phyloP scores from a whole-genome alignment of 2,888 invertebrate genomes.

The Thereva unica region DNA sequence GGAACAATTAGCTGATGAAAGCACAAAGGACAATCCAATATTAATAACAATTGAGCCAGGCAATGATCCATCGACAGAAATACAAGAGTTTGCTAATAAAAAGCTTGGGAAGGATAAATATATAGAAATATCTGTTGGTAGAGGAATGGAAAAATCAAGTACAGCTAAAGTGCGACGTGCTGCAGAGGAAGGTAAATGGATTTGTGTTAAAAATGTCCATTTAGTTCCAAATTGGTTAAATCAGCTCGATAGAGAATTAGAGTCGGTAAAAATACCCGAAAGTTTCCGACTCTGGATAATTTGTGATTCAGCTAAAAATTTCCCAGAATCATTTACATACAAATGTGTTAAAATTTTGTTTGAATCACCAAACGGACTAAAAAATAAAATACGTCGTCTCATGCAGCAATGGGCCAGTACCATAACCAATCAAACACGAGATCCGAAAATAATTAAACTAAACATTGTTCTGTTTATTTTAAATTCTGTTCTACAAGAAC shows the following conservation, averaged over 20 bases:
- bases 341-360: slow-evolving; percentile 79
- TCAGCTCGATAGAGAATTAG: slow-evolving; percentile 70
- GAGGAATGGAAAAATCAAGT: slow-evolving; percentile 73
- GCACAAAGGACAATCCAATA: slow-evolving; percentile 67
- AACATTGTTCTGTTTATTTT: slow-evolving; percentile 82
- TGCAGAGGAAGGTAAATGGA: slow-evolving; percentile 70
- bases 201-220: slow-evolving; percentile 81
- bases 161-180: slow-evolving; percentile 64
- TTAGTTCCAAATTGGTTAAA: slow-evolving; percentile 73
- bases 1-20: slow-evolving; percentile 53
- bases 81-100: slow-evolving; percentile 67
- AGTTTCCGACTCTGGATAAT: slow-evolving; percentile 84
- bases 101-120: slow-evolving; percentile 59
- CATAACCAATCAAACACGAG: slow-evolving; percentile 44
- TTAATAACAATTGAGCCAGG: slow-evolving; percentile 86
- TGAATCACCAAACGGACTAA: slow-evolving; percentile 85
- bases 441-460: slow-evolving; percentile 62
- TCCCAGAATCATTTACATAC: slow-evolving; percentile 75
- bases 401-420: slow-evolving; percentile 67
- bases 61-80: slow-evolving; percentile 85
- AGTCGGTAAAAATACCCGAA: slow-evolving; percentile 54
- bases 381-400: slow-evolving; percentile 76
- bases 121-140: slow-evolving; percentile 77
- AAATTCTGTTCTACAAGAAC: slow-evolving; percentile 88
- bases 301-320: slow-evolving; percentile 77